A percentile compares a stretch with the other conserved stretches of the same genome.
These are phyloP conservation scores for Hydractinia symbiolongicarpus DNA, from an alignment of 30 jellyfish, hydroid and myxozoan genomes.

Conservation along the genomic window DNA sequence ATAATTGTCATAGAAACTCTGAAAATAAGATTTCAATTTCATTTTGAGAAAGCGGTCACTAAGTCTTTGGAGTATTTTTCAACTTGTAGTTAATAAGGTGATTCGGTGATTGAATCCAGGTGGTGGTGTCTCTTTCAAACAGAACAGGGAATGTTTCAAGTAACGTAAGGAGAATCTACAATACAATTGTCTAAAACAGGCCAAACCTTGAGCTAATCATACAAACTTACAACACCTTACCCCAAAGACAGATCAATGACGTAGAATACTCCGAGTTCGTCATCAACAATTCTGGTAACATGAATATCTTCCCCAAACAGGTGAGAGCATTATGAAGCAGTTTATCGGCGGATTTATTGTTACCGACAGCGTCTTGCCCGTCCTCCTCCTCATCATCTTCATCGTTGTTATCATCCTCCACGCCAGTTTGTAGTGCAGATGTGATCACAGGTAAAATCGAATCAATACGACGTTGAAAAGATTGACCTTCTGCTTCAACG, in stretches of 20 bases:
- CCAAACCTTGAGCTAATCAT: too few relatives aligned
- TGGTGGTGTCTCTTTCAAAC: too few relatives aligned
- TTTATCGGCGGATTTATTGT: slow-evolving; percentile 6
- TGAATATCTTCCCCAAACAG: slow-evolving; percentile 23
- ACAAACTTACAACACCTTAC: not conserved
- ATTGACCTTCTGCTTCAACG: slow-evolving; percentile 61
- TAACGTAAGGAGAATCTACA: too few relatives aligned
- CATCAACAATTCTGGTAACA: slow-evolving; percentile 1
- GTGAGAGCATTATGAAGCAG: slow-evolving; percentile 13
- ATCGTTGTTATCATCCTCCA: slow-evolving; percentile 4
- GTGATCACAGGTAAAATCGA: slow-evolving; percentile 38
- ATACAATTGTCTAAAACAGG: too few relatives aligned
- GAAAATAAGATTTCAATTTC: too few relatives aligned
- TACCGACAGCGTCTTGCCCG: not conserved
- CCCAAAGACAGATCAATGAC: not conserved
- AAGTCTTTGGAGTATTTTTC: too few relatives aligned
- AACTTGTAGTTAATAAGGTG: too few relatives aligned
- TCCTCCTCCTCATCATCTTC: slow-evolving; percentile 15
- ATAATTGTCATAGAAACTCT: too few relatives aligned
- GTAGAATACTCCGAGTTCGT: not conserved
- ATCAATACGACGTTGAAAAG: slow-evolving; percentile 45
- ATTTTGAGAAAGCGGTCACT: too few relatives aligned
- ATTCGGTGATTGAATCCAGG: too few relatives aligned
- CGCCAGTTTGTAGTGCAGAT: slow-evolving; percentile 20
- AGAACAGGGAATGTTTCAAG: too few relatives aligned